These are phyloP conservation scores for Drepanosiphum platanoidis DNA, from an alignment of 2,888 invertebrate species.

Conservation along the genomic window DNA sequence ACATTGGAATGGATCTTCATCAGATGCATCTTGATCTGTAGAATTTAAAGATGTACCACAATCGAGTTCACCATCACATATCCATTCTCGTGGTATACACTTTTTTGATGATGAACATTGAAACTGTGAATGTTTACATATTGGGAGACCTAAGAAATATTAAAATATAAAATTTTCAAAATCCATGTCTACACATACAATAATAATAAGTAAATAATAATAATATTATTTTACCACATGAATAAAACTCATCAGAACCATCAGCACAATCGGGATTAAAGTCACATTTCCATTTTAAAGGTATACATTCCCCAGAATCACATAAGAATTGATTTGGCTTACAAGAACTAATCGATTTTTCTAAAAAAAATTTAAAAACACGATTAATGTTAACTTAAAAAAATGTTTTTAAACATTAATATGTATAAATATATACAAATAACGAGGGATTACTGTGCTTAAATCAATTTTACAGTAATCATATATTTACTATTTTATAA, in stretches of 20 bases:
- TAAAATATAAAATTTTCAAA: slow-evolving; percentile 61
- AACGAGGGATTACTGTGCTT: not conserved
- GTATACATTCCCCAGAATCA: slow-evolving; percentile 74
- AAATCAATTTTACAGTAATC: not conserved
- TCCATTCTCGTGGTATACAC: slow-evolving; percentile 81
- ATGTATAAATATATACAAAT: not conserved
- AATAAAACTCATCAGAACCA: slow-evolving; percentile 73
- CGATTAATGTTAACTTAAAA: not conserved
- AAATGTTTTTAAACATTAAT: not conserved
- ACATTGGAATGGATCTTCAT: slow-evolving; percentile 77
- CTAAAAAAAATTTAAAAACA: too few species aligned
- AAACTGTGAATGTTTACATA: slow-evolving; percentile 78
- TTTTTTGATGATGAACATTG: slow-evolving; percentile 76
- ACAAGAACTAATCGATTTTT: slow-evolving; percentile 60
- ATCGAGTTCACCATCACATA: slow-evolving; percentile 81
- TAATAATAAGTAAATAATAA: not conserved
- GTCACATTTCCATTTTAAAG: slow-evolving; percentile 75
- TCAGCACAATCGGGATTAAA: slow-evolving; percentile 74
- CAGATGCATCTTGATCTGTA: slow-evolving; percentile 71
- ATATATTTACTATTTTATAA: not conserved
- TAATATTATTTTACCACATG: slow-evolving; percentile 69
- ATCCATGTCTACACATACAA: slow-evolving; percentile 20
- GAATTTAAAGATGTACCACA: slow-evolving; percentile 73
- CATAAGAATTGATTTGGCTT: slow-evolving; percentile 70
- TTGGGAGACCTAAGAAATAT: slow-evolving; percentile 69